phyloP scores from a whole-genome alignment of 2,888 invertebrate genomes.

The Hypena proboscidalis region DNA sequence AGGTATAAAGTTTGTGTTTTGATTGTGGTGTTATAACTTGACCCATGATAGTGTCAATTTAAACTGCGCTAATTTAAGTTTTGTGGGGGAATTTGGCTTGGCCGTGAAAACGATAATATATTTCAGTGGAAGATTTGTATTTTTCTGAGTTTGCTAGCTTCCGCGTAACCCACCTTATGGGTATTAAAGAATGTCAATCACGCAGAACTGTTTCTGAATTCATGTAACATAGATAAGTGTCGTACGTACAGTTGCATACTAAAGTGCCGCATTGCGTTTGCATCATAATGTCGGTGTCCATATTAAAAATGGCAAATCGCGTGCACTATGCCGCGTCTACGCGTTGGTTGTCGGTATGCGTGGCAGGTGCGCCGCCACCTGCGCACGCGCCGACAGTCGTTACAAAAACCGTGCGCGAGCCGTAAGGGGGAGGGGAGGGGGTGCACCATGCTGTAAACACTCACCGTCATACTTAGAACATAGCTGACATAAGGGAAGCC shows the following conservation, averaged over 20 bases:
- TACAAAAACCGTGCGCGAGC: constrained; percentile 72
- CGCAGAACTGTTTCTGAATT: neutral
- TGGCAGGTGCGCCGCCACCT: constrained; percentile 84
- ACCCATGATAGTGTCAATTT: no score
- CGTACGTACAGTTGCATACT: neutral
- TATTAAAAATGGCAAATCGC: constrained; percentile 50
- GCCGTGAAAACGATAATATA: no score
- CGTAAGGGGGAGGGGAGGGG: constrained; percentile 54
- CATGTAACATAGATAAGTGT: neutral
- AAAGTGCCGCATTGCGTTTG: neutral
- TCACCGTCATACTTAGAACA: constrained; percentile 51
- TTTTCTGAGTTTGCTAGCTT: no score
- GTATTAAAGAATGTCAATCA: no score
- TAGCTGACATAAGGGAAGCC: constrained; percentile 67
- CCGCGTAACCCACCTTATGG: no score
- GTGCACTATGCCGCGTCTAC: constrained; percentile 71
- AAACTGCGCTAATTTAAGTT: no score
- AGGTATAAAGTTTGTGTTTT: no score
- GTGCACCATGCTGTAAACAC: constrained; percentile 44
- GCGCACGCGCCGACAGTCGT: constrained; percentile 77
- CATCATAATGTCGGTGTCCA: constrained; percentile 1
- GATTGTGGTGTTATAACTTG: no score
- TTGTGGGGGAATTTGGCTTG: no score
- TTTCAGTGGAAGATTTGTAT: neutral
- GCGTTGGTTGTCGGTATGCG: constrained; percentile 61